Evolutionary conservation across 1,140 invertebrate species (phyloP).

Genomic region (Linepithema humile): DNA sequence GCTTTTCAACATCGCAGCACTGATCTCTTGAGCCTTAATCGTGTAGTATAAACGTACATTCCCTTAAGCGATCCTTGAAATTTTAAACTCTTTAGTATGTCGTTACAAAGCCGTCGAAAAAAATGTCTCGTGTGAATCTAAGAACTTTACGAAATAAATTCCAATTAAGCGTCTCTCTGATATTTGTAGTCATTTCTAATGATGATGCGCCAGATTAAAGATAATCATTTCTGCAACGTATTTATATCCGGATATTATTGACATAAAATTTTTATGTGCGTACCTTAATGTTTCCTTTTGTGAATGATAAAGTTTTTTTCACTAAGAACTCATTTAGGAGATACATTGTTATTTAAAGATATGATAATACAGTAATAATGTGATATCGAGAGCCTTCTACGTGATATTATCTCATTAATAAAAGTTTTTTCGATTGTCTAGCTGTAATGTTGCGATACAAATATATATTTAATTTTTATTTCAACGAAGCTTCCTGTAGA

Average conservation of each 20-base stretch:
- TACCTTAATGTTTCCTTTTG: neutral
- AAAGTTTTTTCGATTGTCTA: slow-evolving; percentile 4
- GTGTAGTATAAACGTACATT: slow-evolving; percentile 40
- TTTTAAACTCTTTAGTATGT: slow-evolving; percentile 34
- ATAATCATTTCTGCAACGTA: neutral
- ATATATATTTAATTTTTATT: neutral
- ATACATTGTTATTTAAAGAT: no score
- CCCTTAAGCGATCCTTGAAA: slow-evolving; percentile 8
- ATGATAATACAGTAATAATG: no score
- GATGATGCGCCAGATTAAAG: neutral
- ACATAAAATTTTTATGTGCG: neutral
- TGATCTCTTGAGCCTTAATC: slow-evolving; percentile 16
- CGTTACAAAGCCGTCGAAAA: slow-evolving; percentile 2
- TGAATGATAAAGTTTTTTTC: neutral
- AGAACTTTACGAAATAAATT: neutral
- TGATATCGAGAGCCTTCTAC: neutral
- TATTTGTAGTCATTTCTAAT: neutral
- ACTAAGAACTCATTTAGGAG: no score
- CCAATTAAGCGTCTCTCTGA: neutral
- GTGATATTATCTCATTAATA: neutral
- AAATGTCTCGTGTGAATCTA: neutral
- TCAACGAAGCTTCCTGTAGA: neutral
- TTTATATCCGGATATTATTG: no score
- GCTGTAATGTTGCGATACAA: neutral
- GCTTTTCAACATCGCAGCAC: slow-evolving; percentile 28